Percentiles rank a stretch among this genome's conserved stretches.
These are phyloP conservation scores for Heliothis virescens DNA, from an alignment of 1,140 invertebrate genomes.

Conservation along the genomic window DNA sequence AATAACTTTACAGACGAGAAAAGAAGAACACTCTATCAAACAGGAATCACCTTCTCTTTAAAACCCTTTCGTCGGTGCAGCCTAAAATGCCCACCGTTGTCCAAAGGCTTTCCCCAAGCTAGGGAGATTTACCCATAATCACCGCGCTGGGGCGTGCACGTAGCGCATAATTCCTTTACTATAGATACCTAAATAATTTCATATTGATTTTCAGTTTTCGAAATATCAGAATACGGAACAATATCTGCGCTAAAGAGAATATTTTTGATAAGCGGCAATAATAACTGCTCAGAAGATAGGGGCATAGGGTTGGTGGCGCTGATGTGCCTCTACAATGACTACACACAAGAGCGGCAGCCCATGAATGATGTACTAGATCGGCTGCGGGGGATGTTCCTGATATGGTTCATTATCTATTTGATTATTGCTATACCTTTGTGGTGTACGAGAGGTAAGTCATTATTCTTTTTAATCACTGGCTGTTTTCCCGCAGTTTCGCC, in stretches of 20 bases:
- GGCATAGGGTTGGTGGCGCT: conserved; percentile 46
- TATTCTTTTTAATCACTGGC: no score
- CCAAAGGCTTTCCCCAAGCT: no score
- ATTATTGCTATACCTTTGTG: conserved; percentile 67
- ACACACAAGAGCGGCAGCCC: conserved; percentile 13
- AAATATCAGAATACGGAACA: conserved; percentile 5
- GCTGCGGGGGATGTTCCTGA: conserved; percentile 56
- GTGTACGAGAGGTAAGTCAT: conserved; percentile 66
- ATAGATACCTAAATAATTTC: no score
- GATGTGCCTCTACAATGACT: conserved; percentile 47
- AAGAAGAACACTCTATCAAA: no score
- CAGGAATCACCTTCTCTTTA: no score
- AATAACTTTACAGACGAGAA: no score
- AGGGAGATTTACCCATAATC: no score
- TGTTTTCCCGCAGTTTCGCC: no score
- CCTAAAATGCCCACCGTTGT: no score
- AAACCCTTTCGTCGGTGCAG: no score
- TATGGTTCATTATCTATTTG: conserved; percentile 65
- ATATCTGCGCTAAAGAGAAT: conserved; percentile 12
- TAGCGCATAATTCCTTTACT: no score
- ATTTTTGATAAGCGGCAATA: conserved; percentile 3
- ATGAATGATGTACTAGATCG: conserved; percentile 2
- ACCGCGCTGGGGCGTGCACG: no score
- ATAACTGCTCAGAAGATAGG: conserved; percentile 41
- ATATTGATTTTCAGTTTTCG: background rate